These are phyloP conservation scores for Oceanites oceanicus DNA, from an alignment of 2,113 vertebrate genomes.

Conservation along the genomic window DNA sequence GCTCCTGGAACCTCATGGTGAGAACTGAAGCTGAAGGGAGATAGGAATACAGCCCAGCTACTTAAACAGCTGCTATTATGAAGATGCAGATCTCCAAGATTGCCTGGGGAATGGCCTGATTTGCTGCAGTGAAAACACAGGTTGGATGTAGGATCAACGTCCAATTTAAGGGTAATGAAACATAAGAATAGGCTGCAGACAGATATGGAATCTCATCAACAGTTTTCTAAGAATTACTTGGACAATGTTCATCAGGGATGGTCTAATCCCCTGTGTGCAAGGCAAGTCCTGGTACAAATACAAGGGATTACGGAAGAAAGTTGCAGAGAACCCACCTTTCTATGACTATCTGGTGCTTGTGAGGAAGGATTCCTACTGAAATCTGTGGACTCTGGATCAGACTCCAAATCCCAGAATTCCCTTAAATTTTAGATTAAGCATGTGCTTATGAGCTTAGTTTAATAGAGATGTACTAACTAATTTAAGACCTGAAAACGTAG, in stretches of 20 bases:
- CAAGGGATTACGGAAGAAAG: neutral
- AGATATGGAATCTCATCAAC: neutral
- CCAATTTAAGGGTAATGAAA: neutral
- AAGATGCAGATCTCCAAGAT: neutral
- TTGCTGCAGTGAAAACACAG: neutral
- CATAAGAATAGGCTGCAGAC: neutral
- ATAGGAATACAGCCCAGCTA: neutral
- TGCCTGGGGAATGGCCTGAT: neutral
- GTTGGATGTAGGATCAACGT: neutral
- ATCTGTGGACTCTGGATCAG: neutral
- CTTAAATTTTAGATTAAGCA: neutral
- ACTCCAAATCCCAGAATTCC: neutral
- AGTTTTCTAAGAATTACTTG: neutral
- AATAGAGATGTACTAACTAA: neutral
- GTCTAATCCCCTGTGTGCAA: neutral
- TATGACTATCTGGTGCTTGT: neutral
- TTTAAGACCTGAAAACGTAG: neutral
- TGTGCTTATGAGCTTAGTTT: neutral
- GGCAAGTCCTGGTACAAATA: neutral
- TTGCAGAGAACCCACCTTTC: neutral
- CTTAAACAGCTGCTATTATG: neutral
- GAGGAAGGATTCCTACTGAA: neutral
- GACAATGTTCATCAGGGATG: neutral
- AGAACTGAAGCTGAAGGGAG: neutral
- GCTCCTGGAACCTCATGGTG: neutral